Evolutionary conservation across 2,888 invertebrate genomes (phyloP).

Genomic region (Dynastes tityus): DNA sequence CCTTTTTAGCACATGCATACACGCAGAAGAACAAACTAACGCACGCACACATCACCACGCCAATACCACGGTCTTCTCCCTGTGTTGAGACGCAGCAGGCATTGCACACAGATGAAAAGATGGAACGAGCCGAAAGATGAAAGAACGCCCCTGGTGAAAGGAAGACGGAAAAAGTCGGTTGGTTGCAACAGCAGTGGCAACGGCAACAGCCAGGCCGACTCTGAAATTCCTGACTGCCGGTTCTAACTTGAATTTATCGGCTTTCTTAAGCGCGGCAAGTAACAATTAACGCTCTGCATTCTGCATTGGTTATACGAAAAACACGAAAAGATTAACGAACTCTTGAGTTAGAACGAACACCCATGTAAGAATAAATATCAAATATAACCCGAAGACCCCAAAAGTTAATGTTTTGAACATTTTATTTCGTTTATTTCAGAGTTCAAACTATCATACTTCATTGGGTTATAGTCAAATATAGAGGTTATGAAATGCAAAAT

Average conservation of each 20-base stretch:
- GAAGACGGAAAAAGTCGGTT: not conserved
- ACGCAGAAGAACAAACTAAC: conserved; percentile 16
- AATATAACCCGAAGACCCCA: too few species aligned
- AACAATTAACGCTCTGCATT: not conserved
- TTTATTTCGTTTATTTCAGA: too few species aligned
- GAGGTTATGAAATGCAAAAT: too few species aligned
- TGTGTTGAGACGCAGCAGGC: not conserved
- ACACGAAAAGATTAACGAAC: too few species aligned
- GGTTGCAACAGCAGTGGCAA: not conserved
- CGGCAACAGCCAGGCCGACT: not conserved
- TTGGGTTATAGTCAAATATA: too few species aligned
- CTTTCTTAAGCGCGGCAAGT: not conserved
- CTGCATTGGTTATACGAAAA: too few species aligned
- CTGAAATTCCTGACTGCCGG: conserved; percentile 17
- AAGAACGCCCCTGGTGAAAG: conserved; percentile 1
- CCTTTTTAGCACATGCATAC: conserved; percentile 48
- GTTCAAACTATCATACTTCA: too few species aligned
- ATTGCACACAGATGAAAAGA: not conserved
- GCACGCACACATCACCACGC: not conserved
- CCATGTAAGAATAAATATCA: too few species aligned
- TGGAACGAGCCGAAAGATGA: conserved; percentile 1
- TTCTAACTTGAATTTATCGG: conserved; percentile 21
- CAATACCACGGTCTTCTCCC: too few species aligned
- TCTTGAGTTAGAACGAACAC: too few species aligned
- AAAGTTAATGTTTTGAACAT: too few species aligned